Base-by-base conservation (phyloP, 2,888 invertebrate species). In the Graphium colonna region DNA sequence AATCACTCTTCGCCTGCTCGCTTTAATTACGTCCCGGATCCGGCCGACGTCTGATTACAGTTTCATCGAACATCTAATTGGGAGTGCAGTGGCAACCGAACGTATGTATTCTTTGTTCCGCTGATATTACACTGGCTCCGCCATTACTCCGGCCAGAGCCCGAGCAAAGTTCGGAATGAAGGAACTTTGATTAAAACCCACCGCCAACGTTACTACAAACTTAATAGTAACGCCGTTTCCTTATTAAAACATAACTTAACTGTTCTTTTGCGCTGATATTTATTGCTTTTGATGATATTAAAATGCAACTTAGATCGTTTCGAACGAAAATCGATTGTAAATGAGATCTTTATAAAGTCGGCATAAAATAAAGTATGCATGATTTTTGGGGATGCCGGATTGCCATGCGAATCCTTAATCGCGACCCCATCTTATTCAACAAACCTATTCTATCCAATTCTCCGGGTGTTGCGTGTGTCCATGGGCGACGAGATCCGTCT, bases 61-160 rank as follows among this genome's bases (percentile, higher is more conserved):
- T 88, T 86, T 88, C 87, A 88, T 89, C 86, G 89, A 88, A 87
- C 88, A 85, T 87, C 85, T 89, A 88, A 89, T 88, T 88, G 87
- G 85, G 77, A 84, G 82, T 87, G 87, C 89, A 87, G 79, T 73
- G 71, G 64, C 64, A 64, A 67, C 63, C 71, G 75, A 71, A 75
- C 79, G 79, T 79, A 75, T 83, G 82, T 84, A 79, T 83, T 85
- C 82, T 82, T 83, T 84, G 83, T 82, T 77, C 75, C 65, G 60
- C 70, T 75, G 79, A 81, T 83, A 84, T 80, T 83, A 79, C 76
- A 68, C 75, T 72, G 75, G 21, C 73, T 75, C 77, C 79, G 77
- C 77, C 77, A 80, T 79, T 76, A 79, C 80, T 72, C 70, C 70
- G 68, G 69, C 69, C 71, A 67, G 67, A 68, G 73, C 73, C 77